phyloP scores from a whole-genome alignment of 2,113 vertebrate genomes.

The Halichoeres trimaculatus region DNA sequence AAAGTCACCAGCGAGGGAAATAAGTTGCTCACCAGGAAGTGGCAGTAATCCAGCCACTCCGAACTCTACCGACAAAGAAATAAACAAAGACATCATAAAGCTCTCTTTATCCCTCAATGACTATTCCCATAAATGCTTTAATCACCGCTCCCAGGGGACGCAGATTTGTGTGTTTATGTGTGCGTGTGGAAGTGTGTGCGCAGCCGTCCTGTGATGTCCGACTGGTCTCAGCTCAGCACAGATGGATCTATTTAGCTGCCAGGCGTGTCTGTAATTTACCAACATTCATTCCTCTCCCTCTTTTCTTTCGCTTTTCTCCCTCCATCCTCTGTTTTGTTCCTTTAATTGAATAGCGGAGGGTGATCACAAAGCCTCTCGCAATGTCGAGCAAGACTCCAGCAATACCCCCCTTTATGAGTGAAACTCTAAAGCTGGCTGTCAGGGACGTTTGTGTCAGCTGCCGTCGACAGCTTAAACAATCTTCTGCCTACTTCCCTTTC shows the following conservation, averaged over 20 bases:
- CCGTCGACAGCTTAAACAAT: conserved; percentile 30
- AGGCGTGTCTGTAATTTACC: conserved; percentile 79
- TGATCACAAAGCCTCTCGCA: conserved; percentile 24
- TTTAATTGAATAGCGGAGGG: conserved; percentile 54
- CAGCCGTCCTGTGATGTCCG: conserved; percentile 77
- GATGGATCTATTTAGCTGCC: conserved; percentile 82
- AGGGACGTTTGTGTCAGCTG: conserved; percentile 39
- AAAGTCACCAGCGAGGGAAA: conserved; percentile 61
- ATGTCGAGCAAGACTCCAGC: conserved; percentile 18
- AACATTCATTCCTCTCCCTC: conserved; percentile 62
- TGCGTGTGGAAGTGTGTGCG: conserved; percentile 48
- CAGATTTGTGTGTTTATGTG: conserved; percentile 61
- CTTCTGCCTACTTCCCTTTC: background rate
- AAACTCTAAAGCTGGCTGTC: conserved; percentile 41
- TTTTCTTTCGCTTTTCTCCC: background rate
- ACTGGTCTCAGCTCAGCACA: conserved; percentile 78
- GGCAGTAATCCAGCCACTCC: conserved; percentile 80
- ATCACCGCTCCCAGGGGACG: conserved; percentile 75
- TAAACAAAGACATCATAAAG: conserved; percentile 84
- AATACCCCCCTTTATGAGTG: conserved; percentile 25
- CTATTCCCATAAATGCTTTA: conserved; percentile 83
- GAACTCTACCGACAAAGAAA: conserved; percentile 81
- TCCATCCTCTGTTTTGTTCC: conserved; percentile 43
- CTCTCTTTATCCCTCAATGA: conserved; percentile 81
- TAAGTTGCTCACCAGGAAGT: conserved; percentile 71